These are phyloP conservation scores for Haliclona indistincta DNA, from an alignment of 37 sponge, comb jelly and placozoan genomes.

Conservation along the genomic window DNA sequence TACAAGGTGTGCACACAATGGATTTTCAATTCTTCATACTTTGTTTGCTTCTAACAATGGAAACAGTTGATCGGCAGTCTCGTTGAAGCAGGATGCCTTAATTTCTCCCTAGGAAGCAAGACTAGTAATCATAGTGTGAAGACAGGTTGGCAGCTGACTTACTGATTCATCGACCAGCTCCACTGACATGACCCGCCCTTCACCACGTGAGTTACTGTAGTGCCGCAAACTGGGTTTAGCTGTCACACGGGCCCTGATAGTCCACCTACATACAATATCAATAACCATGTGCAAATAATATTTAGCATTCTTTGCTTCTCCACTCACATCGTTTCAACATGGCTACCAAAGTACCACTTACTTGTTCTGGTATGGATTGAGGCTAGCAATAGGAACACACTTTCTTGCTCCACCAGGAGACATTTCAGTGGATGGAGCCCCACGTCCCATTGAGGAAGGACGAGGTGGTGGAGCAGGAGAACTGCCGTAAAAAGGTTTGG, in stretches of 20 bases:
- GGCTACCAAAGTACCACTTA: slow-evolving; percentile 20
- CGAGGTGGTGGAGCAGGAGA: neutral
- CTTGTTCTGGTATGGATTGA: slow-evolving; percentile 91
- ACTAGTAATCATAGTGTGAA: neutral
- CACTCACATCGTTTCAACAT: neutral
- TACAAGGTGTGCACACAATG: neutral
- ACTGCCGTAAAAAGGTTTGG: neutral
- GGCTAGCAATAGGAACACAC: slow-evolving; percentile 71
- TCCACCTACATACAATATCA: slow-evolving; percentile 57
- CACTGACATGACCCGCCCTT: slow-evolving; percentile 81
- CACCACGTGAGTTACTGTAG: slow-evolving; percentile 90
- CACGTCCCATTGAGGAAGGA: neutral
- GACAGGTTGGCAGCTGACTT: slow-evolving; percentile 2
- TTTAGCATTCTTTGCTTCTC: no score
- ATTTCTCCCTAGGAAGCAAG: slow-evolving; percentile 69
- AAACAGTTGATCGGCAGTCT: slow-evolving; percentile 71
- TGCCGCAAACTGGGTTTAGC: slow-evolving; percentile 79
- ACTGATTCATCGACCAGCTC: slow-evolving; percentile 88
- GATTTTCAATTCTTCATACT: neutral
- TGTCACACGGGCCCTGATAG: slow-evolving; percentile 82
- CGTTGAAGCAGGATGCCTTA: slow-evolving; percentile 82
- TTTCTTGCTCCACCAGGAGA: neutral
- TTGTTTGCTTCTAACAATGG: slow-evolving; percentile 48
- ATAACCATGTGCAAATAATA: neutral
- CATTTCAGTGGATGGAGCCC: neutral